Evolutionary conservation across 2,888 invertebrate genomes (phyloP), one percentile per base, ranked within the genome.

Genomic region (Drosophila rubida): DNA sequence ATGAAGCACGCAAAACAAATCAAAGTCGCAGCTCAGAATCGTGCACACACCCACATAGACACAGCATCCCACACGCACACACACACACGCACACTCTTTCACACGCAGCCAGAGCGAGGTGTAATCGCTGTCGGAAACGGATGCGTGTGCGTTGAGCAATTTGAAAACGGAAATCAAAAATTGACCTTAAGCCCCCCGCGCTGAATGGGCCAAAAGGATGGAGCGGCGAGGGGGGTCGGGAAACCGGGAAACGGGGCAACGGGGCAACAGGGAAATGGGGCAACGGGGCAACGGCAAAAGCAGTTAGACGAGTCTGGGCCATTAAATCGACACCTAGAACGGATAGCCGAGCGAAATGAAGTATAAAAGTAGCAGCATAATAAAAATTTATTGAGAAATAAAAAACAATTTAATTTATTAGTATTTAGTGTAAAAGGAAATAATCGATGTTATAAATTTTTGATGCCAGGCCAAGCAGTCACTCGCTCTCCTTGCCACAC

Each of bases 401-500:
- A 89, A 89, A 90, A 89, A 89, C 89, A 89, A 90, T 90, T 90
- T 89, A 89, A 91, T 91, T 91, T 91, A 91, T 91, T 89, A 88
- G 87, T 87, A 89, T 90, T 91, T 88, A 90, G 90, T 89, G 89
- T 78, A 78, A 78, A 78, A 75, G 80, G 79, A 89, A 88, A 80
- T 87, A 89, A 87, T 85, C 82, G 88, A 88, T 85, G 80, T 78
- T 75, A 89, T 90, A 89, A 89, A 88, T 88, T 89, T 80, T 87
- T 86, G 86, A 85, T 85, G 76, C 74, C 62, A 48, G 41, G 50
- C 64, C 54, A 66, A 37, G 67, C 54, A 23, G 46, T 32, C 35
- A 11, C 32, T 35, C 48, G 27, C 44, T 23, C 32, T 19, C 61
- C 1, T 0, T 55, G 30, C 46, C 39, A 19, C 63, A 23, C 64